phyloP scores from a whole-genome alignment of 2,797 vertebrate genomes.

The Tragelaphus oryx region DNA sequence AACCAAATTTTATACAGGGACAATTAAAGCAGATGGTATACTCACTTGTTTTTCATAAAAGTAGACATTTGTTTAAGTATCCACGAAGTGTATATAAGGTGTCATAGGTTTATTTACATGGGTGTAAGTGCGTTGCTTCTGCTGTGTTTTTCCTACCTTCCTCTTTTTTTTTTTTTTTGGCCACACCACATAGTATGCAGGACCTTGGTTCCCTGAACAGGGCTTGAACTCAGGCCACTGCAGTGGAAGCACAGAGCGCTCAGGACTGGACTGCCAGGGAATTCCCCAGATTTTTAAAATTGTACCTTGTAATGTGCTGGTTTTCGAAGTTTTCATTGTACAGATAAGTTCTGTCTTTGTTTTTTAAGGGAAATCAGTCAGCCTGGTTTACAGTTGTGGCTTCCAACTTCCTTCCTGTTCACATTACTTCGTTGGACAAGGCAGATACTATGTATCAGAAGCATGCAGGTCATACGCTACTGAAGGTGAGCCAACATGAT shows the following conservation, averaged over 20 bases:
- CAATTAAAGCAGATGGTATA: background rate
- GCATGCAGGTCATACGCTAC: conserved; percentile 83
- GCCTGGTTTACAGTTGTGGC: conserved; percentile 93
- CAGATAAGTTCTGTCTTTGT: background rate
- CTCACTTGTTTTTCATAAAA: background rate
- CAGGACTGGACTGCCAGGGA: background rate
- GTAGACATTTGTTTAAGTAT: background rate
- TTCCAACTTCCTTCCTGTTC: conserved; percentile 88
- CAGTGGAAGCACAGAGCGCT: background rate
- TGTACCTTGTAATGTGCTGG: background rate
- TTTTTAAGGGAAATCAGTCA: conserved; percentile 84
- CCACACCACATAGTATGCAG: background rate
- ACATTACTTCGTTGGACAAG: conserved; percentile 84
- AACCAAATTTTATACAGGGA: background rate
- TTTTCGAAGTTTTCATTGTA: background rate
- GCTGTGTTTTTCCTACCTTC: background rate
- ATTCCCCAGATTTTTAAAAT: background rate
- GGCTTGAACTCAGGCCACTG: background rate
- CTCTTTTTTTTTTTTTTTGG: background rate
- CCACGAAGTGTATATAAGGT: background rate
- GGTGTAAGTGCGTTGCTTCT: background rate
- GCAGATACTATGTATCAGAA: conserved; percentile 88
- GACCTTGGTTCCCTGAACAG: background rate
- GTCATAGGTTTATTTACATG: background rate
- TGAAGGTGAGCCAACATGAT: conserved; percentile 84